Base-by-base conservation (phyloP, 2,113 vertebrate species). In the Larimichthys crocea region DNA sequence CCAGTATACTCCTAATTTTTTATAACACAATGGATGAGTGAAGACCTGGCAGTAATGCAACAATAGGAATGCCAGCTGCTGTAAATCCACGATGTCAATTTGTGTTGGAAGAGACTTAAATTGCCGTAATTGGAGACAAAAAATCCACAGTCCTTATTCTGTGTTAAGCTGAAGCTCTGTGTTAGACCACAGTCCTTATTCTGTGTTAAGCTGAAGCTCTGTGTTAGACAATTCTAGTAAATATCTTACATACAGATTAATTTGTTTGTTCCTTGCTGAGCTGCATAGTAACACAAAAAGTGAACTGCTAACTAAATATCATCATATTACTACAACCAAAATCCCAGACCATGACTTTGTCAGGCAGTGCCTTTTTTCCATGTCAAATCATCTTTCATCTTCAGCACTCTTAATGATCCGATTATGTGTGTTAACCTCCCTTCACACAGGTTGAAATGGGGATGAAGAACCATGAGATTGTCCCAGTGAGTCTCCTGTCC, bases 401-500 rank as follows among this genome's bases (percentile, higher is more conserved):
- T 11, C 26, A 22, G 10, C 24, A 40, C 11, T 62, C 15, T 29
- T 29, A 2, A 17, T 66, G 8, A 72, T 69, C 4, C 50, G 11
- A 26, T 48, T 9, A 2, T 24, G 16, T 24, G 2, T 69, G 24
- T 61, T 2, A 48, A 57, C 24, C 24, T 62, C n/a, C 3, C 20
- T 3, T 68, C 7, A 22, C 19, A n/a, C 85, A 99, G 98, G 97
- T 99, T 88, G 98, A 99, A 94, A 99, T 99, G 98, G 98, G 98
- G 40, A 99, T 99, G 98, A 99, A 99, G 92, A 99, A 99, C 91
- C 98, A 99, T 85, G 98, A 99, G 91, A 96, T 99, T 29, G 98
- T 99, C 65, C 97, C 98, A 49, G 94, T 96, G 64, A 97, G 97
- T 92, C 95, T 99, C 57, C 91, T 97, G 74, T 95, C 98, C 35